Percentiles rank a stretch among this genome's conserved stretches.
phyloP scores from a whole-genome alignment of 2,113 vertebrate species.

The Prinia subflava region DNA sequence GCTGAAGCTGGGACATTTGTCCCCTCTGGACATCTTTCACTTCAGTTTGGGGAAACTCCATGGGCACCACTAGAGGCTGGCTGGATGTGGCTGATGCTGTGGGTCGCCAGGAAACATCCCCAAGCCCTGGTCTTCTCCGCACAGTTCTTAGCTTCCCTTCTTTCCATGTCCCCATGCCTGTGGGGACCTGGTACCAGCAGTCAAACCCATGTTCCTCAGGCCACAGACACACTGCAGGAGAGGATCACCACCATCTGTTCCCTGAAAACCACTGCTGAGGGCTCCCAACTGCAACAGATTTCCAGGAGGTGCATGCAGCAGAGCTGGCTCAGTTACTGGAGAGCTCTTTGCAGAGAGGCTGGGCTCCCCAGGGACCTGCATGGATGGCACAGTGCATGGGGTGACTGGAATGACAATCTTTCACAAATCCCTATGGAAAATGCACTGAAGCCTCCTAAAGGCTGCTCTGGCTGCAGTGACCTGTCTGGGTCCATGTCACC shows the following conservation, averaged over 20 bases:
- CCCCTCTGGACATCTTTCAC: neutral
- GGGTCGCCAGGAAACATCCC: neutral
- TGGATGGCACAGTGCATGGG: accelerated
- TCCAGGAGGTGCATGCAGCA: neutral
- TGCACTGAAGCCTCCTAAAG: neutral
- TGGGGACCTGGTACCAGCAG: neutral
- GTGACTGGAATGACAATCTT: neutral
- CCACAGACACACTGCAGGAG: constrained; percentile 57
- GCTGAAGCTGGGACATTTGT: neutral
- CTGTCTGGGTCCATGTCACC: neutral
- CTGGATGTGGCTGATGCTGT: neutral
- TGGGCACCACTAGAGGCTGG: neutral
- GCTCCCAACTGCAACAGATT: constrained; percentile 28
- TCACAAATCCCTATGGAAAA: neutral
- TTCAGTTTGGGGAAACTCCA: neutral
- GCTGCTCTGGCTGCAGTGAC: neutral
- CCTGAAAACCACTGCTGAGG: neutral
- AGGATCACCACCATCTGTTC: constrained; percentile 11
- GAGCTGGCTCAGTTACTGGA: neutral
- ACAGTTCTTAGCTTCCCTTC: neutral
- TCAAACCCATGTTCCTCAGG: neutral
- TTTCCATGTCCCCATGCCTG: neutral
- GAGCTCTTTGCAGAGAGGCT: neutral
- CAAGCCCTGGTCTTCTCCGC: neutral
- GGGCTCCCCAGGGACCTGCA: neutral